phyloP scores from a whole-genome alignment of 2,113 vertebrate species.

The Alethe diademata region DNA sequence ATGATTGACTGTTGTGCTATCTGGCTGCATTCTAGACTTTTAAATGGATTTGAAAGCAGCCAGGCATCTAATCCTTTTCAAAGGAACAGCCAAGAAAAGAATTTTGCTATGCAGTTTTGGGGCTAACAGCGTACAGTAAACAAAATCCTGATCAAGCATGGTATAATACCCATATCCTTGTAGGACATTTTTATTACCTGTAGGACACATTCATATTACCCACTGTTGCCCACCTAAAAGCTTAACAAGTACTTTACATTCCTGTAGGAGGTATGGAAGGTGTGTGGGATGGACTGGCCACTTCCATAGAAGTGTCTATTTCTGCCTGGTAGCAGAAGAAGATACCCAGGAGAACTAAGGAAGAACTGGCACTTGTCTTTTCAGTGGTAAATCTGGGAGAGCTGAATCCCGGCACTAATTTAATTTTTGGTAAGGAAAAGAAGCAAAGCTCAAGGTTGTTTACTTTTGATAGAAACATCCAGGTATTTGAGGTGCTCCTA shows the following conservation, averaged over 20 bases:
- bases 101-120: not conserved
- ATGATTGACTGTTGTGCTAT: constrained; percentile 32
- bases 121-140: not conserved
- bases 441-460: not conserved
- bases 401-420: not conserved
- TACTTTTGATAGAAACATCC: not conserved
- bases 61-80: constrained; percentile 11
- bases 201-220: not conserved
- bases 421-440: not conserved
- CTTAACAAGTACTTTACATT: not conserved
- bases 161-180: not conserved
- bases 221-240: not conserved
- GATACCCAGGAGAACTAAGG: not conserved
- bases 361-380: not conserved
- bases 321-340: not conserved
- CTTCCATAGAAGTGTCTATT: not conserved
- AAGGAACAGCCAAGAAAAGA: not conserved
- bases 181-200: not conserved
- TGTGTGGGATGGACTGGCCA: not conserved
- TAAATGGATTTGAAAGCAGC: constrained; percentile 32
- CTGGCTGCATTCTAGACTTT: constrained; percentile 15
- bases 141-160: not conserved
- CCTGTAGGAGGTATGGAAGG: not conserved
- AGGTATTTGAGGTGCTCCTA: not conserved
- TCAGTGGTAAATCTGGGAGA: not conserved